Percentiles rank a stretch among this genome's conserved stretches.
These are phyloP conservation scores for Notocelia uddmanniana DNA, from an alignment of 2,888 invertebrate species.

Conservation along the genomic window DNA sequence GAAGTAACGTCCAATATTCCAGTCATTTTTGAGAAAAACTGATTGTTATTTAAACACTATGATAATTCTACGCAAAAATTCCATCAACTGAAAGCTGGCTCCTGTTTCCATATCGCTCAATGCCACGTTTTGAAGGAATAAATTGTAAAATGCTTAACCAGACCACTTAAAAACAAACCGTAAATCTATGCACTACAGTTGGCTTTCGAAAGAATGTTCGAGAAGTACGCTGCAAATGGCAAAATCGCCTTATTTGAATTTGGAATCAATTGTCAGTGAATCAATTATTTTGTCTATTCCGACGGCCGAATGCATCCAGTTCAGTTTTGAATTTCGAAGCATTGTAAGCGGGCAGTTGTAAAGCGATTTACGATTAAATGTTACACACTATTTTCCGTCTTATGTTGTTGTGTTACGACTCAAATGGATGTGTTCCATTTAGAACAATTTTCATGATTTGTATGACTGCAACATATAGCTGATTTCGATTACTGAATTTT, in stretches of 20 bases:
- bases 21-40: too few species aligned
- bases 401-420: neutral
- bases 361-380: neutral
- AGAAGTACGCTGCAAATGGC: constrained; percentile 22
- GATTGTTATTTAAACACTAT: constrained; percentile 7
- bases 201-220: neutral
- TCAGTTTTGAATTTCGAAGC: constrained; percentile 35
- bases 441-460: neutral
- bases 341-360: constrained; percentile 13
- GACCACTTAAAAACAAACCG: neutral
- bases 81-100: constrained; percentile 1
- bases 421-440: neutral
- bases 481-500: neutral
- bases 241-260: constrained; percentile 40
- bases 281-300: constrained; percentile 43
- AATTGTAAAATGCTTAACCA: neutral
- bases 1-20: too few species aligned
- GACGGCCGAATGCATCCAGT: constrained; percentile 24
- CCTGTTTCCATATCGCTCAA: constrained; percentile 11
- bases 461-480: neutral
- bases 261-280: constrained; percentile 44
- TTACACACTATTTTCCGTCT: neutral
- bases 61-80: constrained; percentile 14
- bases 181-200: neutral
- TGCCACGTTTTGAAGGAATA: constrained; percentile 16